These are phyloP conservation scores for Myrmecobius fasciatus DNA, from an alignment of 2,113 vertebrate species.

Conservation along the genomic window DNA sequence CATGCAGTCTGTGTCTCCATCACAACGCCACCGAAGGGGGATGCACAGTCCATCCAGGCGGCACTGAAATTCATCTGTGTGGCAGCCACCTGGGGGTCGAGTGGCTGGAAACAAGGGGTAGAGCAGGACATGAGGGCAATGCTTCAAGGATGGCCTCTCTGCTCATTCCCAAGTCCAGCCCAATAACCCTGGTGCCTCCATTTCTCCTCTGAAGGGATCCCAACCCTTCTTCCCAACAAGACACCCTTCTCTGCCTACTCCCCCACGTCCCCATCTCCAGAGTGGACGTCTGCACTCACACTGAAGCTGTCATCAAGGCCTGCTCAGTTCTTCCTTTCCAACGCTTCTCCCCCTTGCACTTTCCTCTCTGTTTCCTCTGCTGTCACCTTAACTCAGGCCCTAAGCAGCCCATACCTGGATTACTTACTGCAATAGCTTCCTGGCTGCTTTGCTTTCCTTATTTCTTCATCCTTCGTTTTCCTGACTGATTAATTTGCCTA, in stretches of 20 bases:
- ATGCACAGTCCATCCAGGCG: conserved; percentile 95
- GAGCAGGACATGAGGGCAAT: background rate
- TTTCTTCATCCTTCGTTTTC: background rate
- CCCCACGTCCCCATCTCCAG: background rate
- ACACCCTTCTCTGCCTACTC: background rate
- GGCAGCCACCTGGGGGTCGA: conserved; percentile 94
- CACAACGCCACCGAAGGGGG: conserved; percentile 96
- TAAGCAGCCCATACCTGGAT: background rate
- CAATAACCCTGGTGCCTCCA: background rate
- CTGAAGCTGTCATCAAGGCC: background rate
- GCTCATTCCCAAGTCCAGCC: background rate
- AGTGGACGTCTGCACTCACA: background rate
- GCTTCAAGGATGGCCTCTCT: background rate
- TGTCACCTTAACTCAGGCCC: background rate
- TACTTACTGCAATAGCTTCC: background rate
- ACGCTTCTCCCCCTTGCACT: background rate
- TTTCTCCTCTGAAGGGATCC: background rate
- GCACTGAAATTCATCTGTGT: conserved; percentile 96
- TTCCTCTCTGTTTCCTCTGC: background rate
- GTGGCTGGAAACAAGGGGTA: conserved; percentile 85
- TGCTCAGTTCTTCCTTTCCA: background rate
- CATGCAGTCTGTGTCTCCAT: conserved; percentile 96
- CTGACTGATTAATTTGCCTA: background rate
- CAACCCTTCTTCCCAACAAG: accelerated
- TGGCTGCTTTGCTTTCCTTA: background rate